Percentiles rank a stretch among this genome's conserved stretches.
Conservation (phyloP, 2,113 vertebrate species). For the Arothron firmamentum region DNA sequence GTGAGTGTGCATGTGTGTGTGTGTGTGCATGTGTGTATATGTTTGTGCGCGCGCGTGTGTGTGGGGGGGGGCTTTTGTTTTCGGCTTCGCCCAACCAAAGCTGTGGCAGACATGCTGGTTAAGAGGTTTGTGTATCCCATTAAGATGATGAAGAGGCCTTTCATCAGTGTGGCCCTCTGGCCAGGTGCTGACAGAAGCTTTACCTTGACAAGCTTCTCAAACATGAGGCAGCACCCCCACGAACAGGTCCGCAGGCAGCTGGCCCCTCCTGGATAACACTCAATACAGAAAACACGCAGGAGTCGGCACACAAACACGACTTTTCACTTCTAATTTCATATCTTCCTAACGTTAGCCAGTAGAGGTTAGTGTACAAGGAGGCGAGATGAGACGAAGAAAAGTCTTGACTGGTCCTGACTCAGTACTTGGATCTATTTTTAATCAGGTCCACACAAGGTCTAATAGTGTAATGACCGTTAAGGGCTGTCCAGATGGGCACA, state of each 20-base stretch:
- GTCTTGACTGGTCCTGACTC: conserved; percentile 60
- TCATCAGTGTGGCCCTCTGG: conserved; percentile 74
- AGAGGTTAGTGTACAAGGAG: conserved; percentile 12
- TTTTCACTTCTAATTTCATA: conserved; percentile 36
- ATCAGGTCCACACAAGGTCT: conserved; percentile 52
- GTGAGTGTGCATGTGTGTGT: too few relatives aligned
- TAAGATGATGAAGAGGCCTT: conserved; percentile 79
- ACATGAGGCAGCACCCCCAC: conserved; percentile 63
- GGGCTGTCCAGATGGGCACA: conserved; percentile 59
- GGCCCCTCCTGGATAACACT: conserved; percentile 43
- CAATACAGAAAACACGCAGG: conserved; percentile 17
- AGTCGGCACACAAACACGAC: conserved; percentile 22
- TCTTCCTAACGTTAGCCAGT: conserved; percentile 27
- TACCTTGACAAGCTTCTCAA: conserved; percentile 74
- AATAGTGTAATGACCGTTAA: conserved; percentile 46
- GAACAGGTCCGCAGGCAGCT: conserved; percentile 50
- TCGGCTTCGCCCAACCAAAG: conserved; percentile 47
- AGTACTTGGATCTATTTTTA: conserved; percentile 68
- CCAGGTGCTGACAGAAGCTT: conserved; percentile 72
- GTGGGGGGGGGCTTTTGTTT: conserved; percentile 13
- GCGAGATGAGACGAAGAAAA: conserved; percentile 33
- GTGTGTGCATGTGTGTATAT: too few relatives aligned
- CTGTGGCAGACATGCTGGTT: conserved; percentile 65
- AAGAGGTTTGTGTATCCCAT: conserved; percentile 77
- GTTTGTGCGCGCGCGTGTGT: too few relatives aligned